Evolutionary conservation across 2,113 vertebrate genomes (phyloP).

Genomic region (Dipodomys stephensi): DNA sequence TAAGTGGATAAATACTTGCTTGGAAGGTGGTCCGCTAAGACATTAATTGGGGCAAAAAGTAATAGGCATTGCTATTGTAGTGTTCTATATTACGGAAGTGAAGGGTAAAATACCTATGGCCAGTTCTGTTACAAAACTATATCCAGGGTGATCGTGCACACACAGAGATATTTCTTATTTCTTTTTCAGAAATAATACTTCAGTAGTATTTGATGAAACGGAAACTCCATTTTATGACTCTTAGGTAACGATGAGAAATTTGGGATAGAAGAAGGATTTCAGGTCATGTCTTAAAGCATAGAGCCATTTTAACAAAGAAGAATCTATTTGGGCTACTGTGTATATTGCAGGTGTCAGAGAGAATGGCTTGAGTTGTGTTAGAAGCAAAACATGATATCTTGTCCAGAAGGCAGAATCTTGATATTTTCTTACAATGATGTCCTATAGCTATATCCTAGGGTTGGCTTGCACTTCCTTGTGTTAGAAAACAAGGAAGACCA

Average conservation of each 20-base stretch:
- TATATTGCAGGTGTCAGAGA: conserved; percentile 6
- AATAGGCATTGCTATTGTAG: not conserved
- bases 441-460: not conserved
- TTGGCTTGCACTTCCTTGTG: not conserved
- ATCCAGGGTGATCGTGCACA: not conserved
- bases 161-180: not conserved
- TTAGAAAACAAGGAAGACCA: not conserved
- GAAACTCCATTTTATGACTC: not conserved
- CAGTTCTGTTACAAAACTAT: not conserved
- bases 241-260: not conserved
- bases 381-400: not conserved
- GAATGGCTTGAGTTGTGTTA: not conserved
- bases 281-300: not conserved
- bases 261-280: not conserved
- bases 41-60: not conserved
- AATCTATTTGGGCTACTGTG: not conserved
- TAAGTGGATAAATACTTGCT: conserved; percentile 65
- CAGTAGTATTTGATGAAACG: not conserved
- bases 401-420: not conserved
- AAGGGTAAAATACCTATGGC: not conserved
- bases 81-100: conserved; percentile 2
- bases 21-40: not conserved
- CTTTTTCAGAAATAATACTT: not conserved
- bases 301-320: not conserved
- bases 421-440: not conserved